Evolutionary conservation across 2,888 invertebrate genomes (phyloP), one percentile per base, ranked within the genome.

Genomic region (Mythimna loreyi): DNA sequence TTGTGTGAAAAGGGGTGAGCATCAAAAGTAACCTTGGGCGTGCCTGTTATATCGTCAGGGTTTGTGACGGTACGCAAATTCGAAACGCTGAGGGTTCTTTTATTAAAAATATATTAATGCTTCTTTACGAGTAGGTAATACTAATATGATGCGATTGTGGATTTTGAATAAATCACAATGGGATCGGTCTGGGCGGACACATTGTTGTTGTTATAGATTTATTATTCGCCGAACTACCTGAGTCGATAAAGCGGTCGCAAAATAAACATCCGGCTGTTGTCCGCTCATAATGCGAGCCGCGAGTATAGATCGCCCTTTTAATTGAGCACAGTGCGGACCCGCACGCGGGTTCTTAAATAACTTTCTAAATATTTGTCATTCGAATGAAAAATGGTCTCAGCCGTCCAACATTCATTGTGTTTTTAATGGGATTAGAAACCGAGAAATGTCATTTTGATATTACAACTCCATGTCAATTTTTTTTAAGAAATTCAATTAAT

Each of bases 281-380:
- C 82, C 87, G 86, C 86, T 86, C 85, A 93, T 91, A 94, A 94
- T 90, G 90, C 87, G 86, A 78, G 86, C 87, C 82, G 87, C 85
- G 89, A 87, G 82, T 89, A 82, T 84, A 86, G 85, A 89, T 90
- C 89, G 87, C 87, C 91, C 92, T 91, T 91, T 90, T 93, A 92
- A 95, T 94, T 92, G 93, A 91, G 87, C 87, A 81, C 87, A 87
- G 86, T 89, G 89, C 88, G 87, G 88, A 91, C 89, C 90, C 90
- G 88, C 90, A 91, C 92, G 89, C 90, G 90, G 55, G 49, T 50
- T 25, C 49, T 61, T 70, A 94, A 94, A 95, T 94, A 94, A 91
- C 94, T 94, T 95, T 95, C 95, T 92, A 94, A 95, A 95, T 94
- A 95, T 95, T 95, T 95, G 94, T 93, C 94, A 91, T 94, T 91